Evolutionary conservation across 2,113 vertebrate genomes (phyloP).

Genomic region (Periophthalmodon schlosseri): DNA sequence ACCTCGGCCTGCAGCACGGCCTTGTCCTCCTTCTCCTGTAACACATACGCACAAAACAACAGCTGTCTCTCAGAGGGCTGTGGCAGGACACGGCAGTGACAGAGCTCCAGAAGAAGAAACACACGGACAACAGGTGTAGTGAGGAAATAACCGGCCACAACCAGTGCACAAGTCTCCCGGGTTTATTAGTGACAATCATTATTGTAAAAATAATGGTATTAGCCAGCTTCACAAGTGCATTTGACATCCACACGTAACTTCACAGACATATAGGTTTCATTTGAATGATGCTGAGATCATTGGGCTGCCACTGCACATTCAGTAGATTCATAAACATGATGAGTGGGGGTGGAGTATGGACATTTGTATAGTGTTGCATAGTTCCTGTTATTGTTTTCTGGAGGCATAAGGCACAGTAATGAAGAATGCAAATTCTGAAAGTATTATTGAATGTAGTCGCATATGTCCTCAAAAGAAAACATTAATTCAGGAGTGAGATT

Average conservation of each 20-base stretch:
- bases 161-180: slow-evolving; percentile 26
- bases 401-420: slow-evolving; percentile 16
- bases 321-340: slow-evolving; percentile 9
- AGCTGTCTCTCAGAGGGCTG: slow-evolving; percentile 72
- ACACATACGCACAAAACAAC: slow-evolving; percentile 76
- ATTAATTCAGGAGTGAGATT: background rate
- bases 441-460: background rate
- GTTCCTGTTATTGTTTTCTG: slow-evolving; percentile 5
- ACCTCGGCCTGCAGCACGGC: slow-evolving; percentile 89
- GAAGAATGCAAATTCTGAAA: background rate
- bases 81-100: slow-evolving; percentile 60
- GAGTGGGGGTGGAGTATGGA: background rate
- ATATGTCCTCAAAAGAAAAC: slow-evolving; percentile 6
- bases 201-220: slow-evolving; percentile 7
- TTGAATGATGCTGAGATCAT: slow-evolving; percentile 5
- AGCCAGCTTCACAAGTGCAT: slow-evolving; percentile 7
- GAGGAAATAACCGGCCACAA: slow-evolving; percentile 24
- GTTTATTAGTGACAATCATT: slow-evolving; percentile 11
- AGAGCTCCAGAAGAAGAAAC: slow-evolving; percentile 52
- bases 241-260: slow-evolving; percentile 7
- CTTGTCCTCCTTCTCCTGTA: slow-evolving; percentile 90
- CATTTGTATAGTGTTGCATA: slow-evolving; percentile 5
- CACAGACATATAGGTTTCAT: slow-evolving; percentile 18
- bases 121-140: slow-evolving; percentile 40
- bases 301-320: slow-evolving; percentile 4